Conservation (phyloP, 1,140 invertebrate species). For the Thrips palmi region DNA sequence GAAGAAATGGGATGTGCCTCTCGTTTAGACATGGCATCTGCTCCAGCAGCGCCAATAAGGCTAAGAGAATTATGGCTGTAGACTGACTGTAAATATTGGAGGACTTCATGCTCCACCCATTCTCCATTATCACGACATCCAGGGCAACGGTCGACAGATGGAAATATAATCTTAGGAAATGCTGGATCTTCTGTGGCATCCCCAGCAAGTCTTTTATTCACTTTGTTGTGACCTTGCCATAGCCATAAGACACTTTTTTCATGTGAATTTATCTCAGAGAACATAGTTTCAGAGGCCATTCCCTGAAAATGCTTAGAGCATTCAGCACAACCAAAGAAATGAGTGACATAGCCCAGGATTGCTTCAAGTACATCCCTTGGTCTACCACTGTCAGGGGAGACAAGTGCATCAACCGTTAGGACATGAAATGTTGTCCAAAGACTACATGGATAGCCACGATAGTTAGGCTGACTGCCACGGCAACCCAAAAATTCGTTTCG, state of each 20-base stretch:
- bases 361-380: conserved; percentile 50
- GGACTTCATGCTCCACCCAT: conserved; percentile 52
- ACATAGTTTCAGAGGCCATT: conserved; percentile 50
- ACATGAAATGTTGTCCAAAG: conserved; percentile 93
- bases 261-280: conserved; percentile 43
- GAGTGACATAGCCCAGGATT: conserved; percentile 74
- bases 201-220: conserved; percentile 70
- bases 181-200: conserved; percentile 79
- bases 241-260: conserved; percentile 78
- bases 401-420: conserved; percentile 48
- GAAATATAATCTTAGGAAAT: conserved; percentile 84
- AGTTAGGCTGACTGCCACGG: conserved; percentile 46
- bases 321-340: conserved; percentile 88
- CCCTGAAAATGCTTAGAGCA: conserved; percentile 72
- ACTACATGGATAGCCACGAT: conserved; percentile 85
- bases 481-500: conserved; percentile 69
- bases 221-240: conserved; percentile 88
- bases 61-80: conserved; percentile 32
- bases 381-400: conserved; percentile 14
- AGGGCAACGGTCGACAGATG: conserved; percentile 44
- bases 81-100: conserved; percentile 53
- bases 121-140: conserved; percentile 39
- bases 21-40: conserved; percentile 18
- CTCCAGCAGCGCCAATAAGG: conserved; percentile 16
- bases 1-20: conserved; percentile 19